A percentile compares a stretch with the other conserved stretches of the same genome.
Conservation (phyloP, 2,797 vertebrate genomes). For the Hemitrygon akajei region DNA sequence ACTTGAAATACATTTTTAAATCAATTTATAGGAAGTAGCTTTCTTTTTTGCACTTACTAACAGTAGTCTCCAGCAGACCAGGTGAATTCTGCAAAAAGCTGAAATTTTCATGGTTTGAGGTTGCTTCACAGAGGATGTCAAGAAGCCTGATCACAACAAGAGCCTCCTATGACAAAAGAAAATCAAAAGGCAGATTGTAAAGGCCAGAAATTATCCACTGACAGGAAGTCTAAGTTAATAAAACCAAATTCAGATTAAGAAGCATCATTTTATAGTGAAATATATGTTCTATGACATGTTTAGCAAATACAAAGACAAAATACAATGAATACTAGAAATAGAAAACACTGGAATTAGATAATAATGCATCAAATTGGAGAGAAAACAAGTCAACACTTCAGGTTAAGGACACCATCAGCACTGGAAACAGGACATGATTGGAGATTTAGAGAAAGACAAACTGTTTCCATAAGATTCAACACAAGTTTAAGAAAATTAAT, state of each 20-base stretch:
- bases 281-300: background rate
- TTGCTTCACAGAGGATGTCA: constrained; percentile 88
- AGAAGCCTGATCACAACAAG: constrained; percentile 75
- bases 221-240: background rate
- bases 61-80: constrained; percentile 66
- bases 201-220: background rate
- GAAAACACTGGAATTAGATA: no score
- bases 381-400: no score
- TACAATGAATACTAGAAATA: no score
- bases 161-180: constrained; percentile 65
- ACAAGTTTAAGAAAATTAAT: no score
- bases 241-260: background rate
- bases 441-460: no score
- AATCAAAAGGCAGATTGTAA: constrained; percentile 39
- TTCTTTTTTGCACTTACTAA: constrained; percentile 63
- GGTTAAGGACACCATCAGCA: no score
- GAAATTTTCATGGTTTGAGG: constrained; percentile 65
- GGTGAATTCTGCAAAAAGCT: constrained; percentile 72
- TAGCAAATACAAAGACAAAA: no score
- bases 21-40: background rate
- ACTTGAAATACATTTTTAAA: background rate
- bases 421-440: no score
- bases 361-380: no score
- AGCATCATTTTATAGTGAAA: background rate
- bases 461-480: no score